phyloP scores from a whole-genome alignment of 2,797 vertebrate species.

The Oreortyx pictus region DNA sequence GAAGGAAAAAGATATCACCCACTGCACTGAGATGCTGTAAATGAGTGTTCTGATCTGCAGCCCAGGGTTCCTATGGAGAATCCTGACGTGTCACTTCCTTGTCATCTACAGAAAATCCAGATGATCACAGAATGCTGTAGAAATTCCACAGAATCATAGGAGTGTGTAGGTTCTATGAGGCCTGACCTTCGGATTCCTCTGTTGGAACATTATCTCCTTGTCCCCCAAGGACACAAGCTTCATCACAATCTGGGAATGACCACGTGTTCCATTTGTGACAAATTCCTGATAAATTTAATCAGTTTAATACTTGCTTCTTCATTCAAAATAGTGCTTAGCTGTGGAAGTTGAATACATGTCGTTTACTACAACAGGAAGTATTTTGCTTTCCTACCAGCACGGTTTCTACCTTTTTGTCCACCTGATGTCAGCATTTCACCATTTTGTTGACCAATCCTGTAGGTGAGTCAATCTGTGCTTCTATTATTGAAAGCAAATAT shows the following conservation, averaged over 20 bases:
- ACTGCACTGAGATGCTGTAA: neutral
- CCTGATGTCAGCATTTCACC: slow-evolving; percentile 70
- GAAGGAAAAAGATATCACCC: neutral
- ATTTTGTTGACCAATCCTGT: neutral
- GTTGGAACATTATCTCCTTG: too few relatives aligned
- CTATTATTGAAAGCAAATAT: too few relatives aligned
- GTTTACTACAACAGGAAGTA: neutral
- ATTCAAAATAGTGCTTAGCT: neutral
- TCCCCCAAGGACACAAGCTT: too few relatives aligned
- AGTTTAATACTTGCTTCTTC: neutral
- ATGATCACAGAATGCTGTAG: too few relatives aligned
- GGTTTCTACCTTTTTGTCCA: slow-evolving; percentile 41
- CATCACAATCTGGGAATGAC: too few relatives aligned
- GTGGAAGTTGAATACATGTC: neutral
- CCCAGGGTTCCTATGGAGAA: neutral
- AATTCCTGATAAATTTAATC: too few relatives aligned
- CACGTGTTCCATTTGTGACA: too few relatives aligned
- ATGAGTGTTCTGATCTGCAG: fast-evolving
- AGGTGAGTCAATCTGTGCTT: neutral
- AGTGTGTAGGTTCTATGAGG: too few relatives aligned
- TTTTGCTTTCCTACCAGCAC: neutral
- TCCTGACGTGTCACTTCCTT: neutral
- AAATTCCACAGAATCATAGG: too few relatives aligned
- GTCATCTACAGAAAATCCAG: neutral
- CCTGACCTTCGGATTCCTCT: too few relatives aligned